These are phyloP conservation scores for Bujurquina vittata DNA, from an alignment of 2,113 vertebrate species.

Conservation along the genomic window DNA sequence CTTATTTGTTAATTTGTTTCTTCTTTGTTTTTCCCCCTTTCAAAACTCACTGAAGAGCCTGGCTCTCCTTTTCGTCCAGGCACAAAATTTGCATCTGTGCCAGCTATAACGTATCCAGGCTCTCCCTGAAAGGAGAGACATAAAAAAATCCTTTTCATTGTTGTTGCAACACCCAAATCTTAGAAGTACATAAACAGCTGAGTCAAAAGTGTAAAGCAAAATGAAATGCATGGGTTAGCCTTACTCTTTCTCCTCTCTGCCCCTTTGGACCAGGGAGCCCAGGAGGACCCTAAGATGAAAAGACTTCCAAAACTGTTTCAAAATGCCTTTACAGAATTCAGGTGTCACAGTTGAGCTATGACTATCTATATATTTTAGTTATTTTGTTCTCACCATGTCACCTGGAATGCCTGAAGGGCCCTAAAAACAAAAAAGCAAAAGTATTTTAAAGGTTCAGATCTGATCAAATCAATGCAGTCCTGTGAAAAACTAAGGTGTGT, in stretches of 20 bases:
- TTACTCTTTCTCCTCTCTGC: constrained; percentile 89
- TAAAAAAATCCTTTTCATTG: background rate
- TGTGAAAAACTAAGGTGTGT: too few species aligned
- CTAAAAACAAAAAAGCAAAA: constrained; percentile 59
- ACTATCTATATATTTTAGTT: background rate
- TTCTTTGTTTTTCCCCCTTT: background rate
- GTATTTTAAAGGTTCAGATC: background rate
- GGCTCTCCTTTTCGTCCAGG: constrained; percentile 86
- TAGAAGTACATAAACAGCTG: background rate
- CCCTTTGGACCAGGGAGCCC: constrained; percentile 84
- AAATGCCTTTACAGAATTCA: background rate
- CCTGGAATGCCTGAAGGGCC: constrained; percentile 83
- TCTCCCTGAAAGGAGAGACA: constrained; percentile 80
- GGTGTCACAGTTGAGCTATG: background rate
- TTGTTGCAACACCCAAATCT: background rate
- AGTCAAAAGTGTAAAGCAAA: background rate
- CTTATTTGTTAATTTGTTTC: background rate
- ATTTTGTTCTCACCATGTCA: constrained; percentile 71
- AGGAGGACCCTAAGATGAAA: constrained; percentile 78
- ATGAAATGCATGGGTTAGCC: constrained; percentile 39
- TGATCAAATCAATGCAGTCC: background rate
- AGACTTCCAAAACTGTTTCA: background rate
- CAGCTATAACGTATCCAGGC: constrained; percentile 87
- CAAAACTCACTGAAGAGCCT: constrained; percentile 82
- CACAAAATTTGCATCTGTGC: constrained; percentile 79